These are phyloP conservation scores for Dryas iulia DNA, from an alignment of 1,140 invertebrate genomes.

Conservation along the genomic window DNA sequence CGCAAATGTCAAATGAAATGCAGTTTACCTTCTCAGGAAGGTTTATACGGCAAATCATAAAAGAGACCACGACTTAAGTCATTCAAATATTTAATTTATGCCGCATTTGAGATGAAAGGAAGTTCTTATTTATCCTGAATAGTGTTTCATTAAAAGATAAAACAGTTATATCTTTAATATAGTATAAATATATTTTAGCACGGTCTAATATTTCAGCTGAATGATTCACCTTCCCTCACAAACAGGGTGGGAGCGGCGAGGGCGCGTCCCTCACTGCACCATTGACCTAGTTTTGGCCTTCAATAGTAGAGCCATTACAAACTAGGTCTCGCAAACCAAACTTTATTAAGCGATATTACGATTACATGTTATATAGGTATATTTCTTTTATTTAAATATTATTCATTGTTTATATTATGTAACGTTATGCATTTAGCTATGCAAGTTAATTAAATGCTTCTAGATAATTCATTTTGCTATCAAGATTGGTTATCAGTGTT, in stretches of 20 bases:
- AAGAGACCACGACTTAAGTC: neutral
- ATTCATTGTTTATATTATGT: neutral
- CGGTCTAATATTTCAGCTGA: slow-evolving; percentile 29
- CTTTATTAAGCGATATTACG: slow-evolving; percentile 15
- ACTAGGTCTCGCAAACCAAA: slow-evolving; percentile 17
- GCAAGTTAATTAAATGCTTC: neutral
- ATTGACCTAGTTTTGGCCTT: slow-evolving; percentile 65
- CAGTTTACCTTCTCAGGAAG: slow-evolving; percentile 26
- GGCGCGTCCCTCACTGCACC: slow-evolving; percentile 57
- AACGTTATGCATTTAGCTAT: neutral
- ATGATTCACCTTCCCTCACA: slow-evolving; percentile 37
- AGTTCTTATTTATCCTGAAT: neutral
- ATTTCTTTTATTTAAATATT: neutral
- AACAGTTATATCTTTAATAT: neutral
- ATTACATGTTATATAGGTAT: neutral
- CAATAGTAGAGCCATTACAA: slow-evolving; percentile 40
- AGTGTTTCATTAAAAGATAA: neutral
- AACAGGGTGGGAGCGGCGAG: slow-evolving; percentile 36
- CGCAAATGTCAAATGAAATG: slow-evolving; percentile 29
- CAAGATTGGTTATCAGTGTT: neutral
- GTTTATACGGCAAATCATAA: slow-evolving; percentile 10
- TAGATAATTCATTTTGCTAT: neutral
- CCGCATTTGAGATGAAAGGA: neutral
- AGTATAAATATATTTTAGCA: neutral
- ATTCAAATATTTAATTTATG: slow-evolving; percentile 11